phyloP scores from a whole-genome alignment of 2,113 vertebrate genomes.

The Monopterus albus region DNA sequence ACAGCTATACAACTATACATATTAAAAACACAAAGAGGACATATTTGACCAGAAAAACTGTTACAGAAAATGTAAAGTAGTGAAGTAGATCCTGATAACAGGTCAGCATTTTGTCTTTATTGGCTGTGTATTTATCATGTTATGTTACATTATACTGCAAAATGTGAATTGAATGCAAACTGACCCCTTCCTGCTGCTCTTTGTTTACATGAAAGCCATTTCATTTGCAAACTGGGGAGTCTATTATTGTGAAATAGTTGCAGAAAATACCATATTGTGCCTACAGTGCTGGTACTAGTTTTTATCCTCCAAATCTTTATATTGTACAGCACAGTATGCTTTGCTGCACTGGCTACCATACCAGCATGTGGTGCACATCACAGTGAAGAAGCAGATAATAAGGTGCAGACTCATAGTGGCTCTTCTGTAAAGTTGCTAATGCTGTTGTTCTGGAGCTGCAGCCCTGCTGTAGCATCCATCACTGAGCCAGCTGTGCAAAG shows the following conservation, averaged over 20 bases:
- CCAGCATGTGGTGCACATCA: background rate
- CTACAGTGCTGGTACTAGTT: too few relatives aligned
- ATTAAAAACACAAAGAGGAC: too few relatives aligned
- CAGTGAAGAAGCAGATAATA: constrained; percentile 1
- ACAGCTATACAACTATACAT: too few relatives aligned
- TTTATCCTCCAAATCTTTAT: background rate
- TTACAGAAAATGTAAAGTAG: too few relatives aligned
- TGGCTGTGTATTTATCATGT: too few relatives aligned
- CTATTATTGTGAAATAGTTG: background rate
- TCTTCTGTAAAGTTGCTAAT: constrained; percentile 1
- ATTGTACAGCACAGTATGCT: background rate
- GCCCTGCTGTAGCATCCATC: constrained; percentile 14
- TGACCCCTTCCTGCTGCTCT: too few relatives aligned
- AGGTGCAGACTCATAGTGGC: background rate
- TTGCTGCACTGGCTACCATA: background rate
- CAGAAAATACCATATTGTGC: background rate
- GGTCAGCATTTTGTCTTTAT: too few relatives aligned
- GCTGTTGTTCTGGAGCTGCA: constrained; percentile 15
- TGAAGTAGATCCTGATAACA: too few relatives aligned
- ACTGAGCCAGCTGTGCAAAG: constrained; percentile 46
- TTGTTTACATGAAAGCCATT: background rate
- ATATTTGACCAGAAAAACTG: too few relatives aligned
- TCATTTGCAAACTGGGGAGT: background rate
- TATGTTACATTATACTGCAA: too few relatives aligned
- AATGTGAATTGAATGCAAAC: too few relatives aligned